Evolutionary conservation across 2,888 invertebrate species (phyloP), one percentile per base, ranked within the genome.

Genomic region (Neoitamus cyanurus): DNA sequence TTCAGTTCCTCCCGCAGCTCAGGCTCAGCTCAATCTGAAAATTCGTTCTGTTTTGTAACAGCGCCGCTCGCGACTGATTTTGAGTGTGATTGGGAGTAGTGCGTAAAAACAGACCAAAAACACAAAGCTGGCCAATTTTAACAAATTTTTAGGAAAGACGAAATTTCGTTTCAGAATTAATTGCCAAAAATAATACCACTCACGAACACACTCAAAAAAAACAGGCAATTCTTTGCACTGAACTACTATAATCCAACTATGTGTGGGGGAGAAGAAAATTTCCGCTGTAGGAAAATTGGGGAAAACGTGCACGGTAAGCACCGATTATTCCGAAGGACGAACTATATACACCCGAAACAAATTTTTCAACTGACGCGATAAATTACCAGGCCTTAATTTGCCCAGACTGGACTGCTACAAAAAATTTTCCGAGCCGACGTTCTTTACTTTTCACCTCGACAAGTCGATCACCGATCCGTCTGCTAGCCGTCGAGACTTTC

Each of bases 161-260:
- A 34, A 75, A 42, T 42, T 75, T 37, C 42, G 73, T 7, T 75
- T 37, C 25, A 15, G 70, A 42, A 25, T 75, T 73, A 73, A 73
- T 73, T 34, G 75, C 75, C 75, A 75, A 75, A 75, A 42, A 75
- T 75, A 58, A 15, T 58, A 75, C 37, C 28, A 20, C 42, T 42
- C 46, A 75, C 75, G 42, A 75, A 75, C 75, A 75, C 75, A 75
- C 75, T 75, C 75, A 75, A 75, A 70, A 75, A 25, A 58, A 58
- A 58, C 58, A 36, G 73, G 6, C 75, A 37, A 75, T 75, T 73
- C 30, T 2, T 75, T 42, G 75, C 75, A 75, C 75, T 42, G 28
- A 42, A 75, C 75, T 37, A 75, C 34, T 75, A n/a, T n/a, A 75
- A 75, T 28, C 25, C 58, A 20, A 25, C 25, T 58, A 7, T 25